A percentile compares a stretch with the other conserved stretches of the same genome.
phyloP scores from a whole-genome alignment of 2,797 vertebrate genomes.

The Malurus splendens region DNA sequence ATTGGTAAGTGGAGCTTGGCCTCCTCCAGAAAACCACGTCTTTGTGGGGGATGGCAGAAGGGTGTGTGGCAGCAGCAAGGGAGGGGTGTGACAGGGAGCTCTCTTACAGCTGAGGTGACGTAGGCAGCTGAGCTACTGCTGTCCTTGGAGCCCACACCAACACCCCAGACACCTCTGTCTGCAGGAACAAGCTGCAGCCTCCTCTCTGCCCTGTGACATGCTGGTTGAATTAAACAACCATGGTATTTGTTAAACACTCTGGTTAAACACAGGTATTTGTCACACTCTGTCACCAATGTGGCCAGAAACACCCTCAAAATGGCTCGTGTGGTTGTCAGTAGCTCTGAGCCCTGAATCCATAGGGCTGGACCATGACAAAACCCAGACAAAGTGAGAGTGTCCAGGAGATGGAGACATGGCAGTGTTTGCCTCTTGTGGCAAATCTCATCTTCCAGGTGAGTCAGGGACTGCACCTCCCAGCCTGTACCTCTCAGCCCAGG shows the following conservation, averaged over 20 bases:
- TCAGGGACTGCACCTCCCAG: not conserved
- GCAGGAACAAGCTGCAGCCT: not conserved
- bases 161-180: not conserved
- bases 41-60: not conserved
- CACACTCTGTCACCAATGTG: not conserved
- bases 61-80: conserved; percentile 1
- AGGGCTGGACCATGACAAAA: not conserved
- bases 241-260: too few species aligned
- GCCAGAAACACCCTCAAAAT: not conserved
- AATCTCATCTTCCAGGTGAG: not conserved
- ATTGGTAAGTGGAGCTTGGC: not conserved
- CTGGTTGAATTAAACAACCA: not conserved
- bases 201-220: not conserved
- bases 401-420: rapidly evolving
- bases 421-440: not conserved
- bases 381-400: not conserved
- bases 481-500: not conserved
- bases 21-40: not conserved
- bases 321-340: not conserved
- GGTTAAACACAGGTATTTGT: not conserved
- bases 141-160: not conserved
- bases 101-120: not conserved
- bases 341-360: rapidly evolving
- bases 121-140: not conserved
- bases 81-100: not conserved